These are phyloP conservation scores for Mastomys natalensis DNA, from an alignment of 2,113 vertebrate genomes.

Conservation along the genomic window DNA sequence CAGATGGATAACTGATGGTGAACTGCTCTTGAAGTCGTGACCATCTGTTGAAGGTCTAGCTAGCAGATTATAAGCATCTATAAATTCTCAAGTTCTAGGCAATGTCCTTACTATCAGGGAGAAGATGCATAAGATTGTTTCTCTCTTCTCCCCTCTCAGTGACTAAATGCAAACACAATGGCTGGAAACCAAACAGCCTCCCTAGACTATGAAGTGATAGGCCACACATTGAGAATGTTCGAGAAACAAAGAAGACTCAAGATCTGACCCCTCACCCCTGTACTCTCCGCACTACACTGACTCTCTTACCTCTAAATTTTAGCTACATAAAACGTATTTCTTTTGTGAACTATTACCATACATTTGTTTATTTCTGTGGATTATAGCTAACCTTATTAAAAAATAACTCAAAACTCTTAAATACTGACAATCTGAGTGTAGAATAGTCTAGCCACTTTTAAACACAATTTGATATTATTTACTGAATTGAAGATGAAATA, in stretches of 20 bases:
- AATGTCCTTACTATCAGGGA: neutral
- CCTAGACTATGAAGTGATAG: neutral
- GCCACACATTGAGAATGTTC: neutral
- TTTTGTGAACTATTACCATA: neutral
- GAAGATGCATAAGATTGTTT: neutral
- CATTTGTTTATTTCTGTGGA: neutral
- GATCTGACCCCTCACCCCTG: neutral
- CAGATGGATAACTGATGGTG: neutral
- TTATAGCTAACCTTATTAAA: neutral
- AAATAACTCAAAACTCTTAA: neutral
- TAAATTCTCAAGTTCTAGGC: neutral
- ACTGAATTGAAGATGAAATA: slow-evolving; percentile 41
- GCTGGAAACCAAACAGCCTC: neutral
- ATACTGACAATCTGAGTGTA: neutral
- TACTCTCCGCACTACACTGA: neutral
- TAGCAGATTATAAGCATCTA: neutral
- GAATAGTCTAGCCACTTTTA: neutral
- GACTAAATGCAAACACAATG: neutral
- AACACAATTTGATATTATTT: neutral
- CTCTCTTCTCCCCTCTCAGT: neutral
- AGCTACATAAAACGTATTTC: neutral
- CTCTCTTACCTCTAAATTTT: neutral
- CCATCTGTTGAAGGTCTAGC: neutral
- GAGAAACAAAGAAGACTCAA: neutral
- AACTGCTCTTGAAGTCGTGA: neutral